Base-by-base conservation (phyloP, 2,888 invertebrate genomes). In the Tiphia femorata region DNA sequence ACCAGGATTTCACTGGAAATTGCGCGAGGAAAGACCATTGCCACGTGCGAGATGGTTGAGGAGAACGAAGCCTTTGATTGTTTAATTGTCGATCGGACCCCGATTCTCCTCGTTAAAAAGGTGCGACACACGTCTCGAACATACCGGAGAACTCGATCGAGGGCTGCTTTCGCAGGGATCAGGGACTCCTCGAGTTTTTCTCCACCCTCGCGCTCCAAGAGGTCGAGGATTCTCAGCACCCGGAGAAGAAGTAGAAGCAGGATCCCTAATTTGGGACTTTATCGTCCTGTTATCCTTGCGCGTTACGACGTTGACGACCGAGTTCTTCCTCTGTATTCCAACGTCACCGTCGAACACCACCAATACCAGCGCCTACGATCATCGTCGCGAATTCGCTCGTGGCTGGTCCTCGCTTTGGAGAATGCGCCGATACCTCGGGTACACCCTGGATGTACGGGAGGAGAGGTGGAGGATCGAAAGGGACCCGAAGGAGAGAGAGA, bases 211-310 rank as follows among this genome's bases (percentile, higher is more conserved):
- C 41, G 33, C 33, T n/a, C 12, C 33, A 17, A 12, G 33, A 40
- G 16, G 16, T 12, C 16, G 29, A 12, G 27, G 5, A n/a, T 23
- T 44, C 38, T 29, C 17, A 52, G 46, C 59, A 51, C 33, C 43
- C 47, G 38, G 29, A 51, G 52, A 21, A 44, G 33, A 8, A 14
- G 20, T 27, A 41, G 21, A 47, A 59, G 43, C 33, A 19, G 50
- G 20, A 35, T 40, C 62, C 62, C 65, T 62, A 72, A 66, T 72
- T 72, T 66, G 66, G 66, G 59, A 70, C 67, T 72, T 73, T 73
- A 73, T 73, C 73, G 62, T 64, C 70, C 65, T 66, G 72, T 73
- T 73, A 72, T 70, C 70, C 69, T 69, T 72, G 70, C 69, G 51
- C 46, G 58, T 65, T 33, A 49, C 58, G 62, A 47, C 30, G 46